A percentile compares a stretch with the other conserved stretches of the same genome.
Conservation (phyloP, 2,888 invertebrate species). For the Papilio protenor region DNA sequence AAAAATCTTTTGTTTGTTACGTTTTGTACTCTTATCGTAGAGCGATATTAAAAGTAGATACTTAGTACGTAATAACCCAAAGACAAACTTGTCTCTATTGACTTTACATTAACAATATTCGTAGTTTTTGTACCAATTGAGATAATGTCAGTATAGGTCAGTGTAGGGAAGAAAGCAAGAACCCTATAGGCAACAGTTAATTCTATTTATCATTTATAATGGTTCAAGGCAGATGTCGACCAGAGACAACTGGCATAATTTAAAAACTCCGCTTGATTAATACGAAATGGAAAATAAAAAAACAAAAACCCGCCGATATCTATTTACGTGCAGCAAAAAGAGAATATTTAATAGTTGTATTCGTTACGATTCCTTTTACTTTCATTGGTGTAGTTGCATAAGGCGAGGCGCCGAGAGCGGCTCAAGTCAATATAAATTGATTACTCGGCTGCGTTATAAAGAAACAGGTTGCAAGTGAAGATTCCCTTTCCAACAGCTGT, state of each 20-base stretch:
- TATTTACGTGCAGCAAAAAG: constrained; percentile 32
- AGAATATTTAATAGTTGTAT: constrained; percentile 48
- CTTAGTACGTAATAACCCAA: too few relatives aligned
- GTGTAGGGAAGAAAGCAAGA: background rate
- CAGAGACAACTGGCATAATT: background rate
- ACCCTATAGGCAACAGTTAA: background rate
- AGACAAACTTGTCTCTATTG: too few relatives aligned
- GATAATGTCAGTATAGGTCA: too few relatives aligned
- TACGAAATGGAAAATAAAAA: constrained; percentile 11
- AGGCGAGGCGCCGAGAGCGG: constrained; percentile 48
- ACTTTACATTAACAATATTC: too few relatives aligned
- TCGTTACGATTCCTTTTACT: constrained; percentile 50
- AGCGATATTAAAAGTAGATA: background rate
- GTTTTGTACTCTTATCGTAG: background rate
- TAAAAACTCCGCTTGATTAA: constrained; percentile 14
- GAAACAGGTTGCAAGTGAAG: constrained; percentile 70
- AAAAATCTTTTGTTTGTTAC: background rate
- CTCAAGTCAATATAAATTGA: constrained; percentile 46
- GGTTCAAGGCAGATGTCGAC: background rate
- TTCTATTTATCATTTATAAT: background rate
- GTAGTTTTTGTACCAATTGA: background rate
- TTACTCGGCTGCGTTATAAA: constrained; percentile 44
- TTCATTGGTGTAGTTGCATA: constrained; percentile 58
- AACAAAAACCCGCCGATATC: constrained; percentile 10
- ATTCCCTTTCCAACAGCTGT: constrained; percentile 71